These are phyloP conservation scores for Malacoraja senta DNA, from an alignment of 2,797 vertebrate species.

Conservation along the genomic window DNA sequence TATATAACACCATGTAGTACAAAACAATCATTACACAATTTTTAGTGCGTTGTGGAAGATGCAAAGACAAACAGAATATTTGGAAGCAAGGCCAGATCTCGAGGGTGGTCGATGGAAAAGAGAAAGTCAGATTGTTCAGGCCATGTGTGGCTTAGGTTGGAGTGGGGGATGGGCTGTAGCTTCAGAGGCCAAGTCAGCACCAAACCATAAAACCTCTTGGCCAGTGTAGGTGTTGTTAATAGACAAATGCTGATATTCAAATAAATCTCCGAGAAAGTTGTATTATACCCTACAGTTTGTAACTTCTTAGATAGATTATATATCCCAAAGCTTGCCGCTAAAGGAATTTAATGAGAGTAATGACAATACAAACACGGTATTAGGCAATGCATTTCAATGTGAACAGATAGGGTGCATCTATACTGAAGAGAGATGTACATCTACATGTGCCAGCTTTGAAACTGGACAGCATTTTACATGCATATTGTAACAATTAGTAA, in stretches of 20 bases:
- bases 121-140: too few relatives aligned
- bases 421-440: neutral
- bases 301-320: neutral
- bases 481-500: neutral
- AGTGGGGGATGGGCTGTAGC: too few relatives aligned
- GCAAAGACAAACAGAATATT: too few relatives aligned
- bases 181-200: too few relatives aligned
- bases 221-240: too few relatives aligned
- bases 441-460: neutral
- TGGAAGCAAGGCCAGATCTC: too few relatives aligned
- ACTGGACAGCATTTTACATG: neutral
- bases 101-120: too few relatives aligned
- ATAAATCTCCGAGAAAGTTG: slow-evolving; percentile 1
- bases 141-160: too few relatives aligned
- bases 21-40: too few relatives aligned
- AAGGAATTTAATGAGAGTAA: neutral
- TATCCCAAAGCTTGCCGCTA: neutral
- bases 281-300: neutral
- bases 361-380: neutral
- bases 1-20: too few relatives aligned
- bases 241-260: neutral
- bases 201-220: too few relatives aligned
- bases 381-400: neutral
- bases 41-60: too few relatives aligned
- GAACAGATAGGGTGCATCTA: neutral